Conservation (phyloP, 2,888 invertebrate species). For the Mechanitis mazaeus region DNA sequence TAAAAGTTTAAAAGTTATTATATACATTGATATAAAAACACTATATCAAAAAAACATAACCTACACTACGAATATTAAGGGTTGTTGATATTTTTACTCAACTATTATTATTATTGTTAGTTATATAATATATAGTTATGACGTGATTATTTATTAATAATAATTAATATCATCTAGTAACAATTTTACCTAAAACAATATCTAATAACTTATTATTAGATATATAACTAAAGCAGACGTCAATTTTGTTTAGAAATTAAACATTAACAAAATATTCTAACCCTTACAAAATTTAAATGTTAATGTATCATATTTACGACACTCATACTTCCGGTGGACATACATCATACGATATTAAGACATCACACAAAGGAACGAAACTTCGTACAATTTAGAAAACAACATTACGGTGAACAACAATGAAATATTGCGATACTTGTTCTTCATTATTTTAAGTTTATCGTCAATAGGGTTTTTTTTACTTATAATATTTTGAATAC, state of each 20-base stretch:
- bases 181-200: too few relatives aligned
- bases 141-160: too few relatives aligned
- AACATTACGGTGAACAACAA: constrained; percentile 38
- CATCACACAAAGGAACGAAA: constrained; percentile 56
- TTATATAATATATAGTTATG: too few relatives aligned
- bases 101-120: too few relatives aligned
- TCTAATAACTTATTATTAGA: too few relatives aligned
- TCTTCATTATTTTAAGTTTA: not conserved
- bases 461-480: not conserved
- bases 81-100: too few relatives aligned
- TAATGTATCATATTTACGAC: constrained; percentile 37
- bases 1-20: too few relatives aligned
- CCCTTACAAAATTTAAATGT: constrained; percentile 20
- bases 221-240: not conserved
- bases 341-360: constrained; percentile 71
- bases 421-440: constrained; percentile 2
- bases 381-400: constrained; percentile 54
- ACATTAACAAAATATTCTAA: not conserved
- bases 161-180: too few relatives aligned
- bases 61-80: too few relatives aligned
- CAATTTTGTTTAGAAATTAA: not conserved
- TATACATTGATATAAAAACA: too few relatives aligned
- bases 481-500: too few relatives aligned
- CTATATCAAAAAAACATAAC: too few relatives aligned
- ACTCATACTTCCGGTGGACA: constrained; percentile 57